These are phyloP conservation scores for Mimas tiliae DNA, from an alignment of 2,888 invertebrate genomes.

Conservation along the genomic window DNA sequence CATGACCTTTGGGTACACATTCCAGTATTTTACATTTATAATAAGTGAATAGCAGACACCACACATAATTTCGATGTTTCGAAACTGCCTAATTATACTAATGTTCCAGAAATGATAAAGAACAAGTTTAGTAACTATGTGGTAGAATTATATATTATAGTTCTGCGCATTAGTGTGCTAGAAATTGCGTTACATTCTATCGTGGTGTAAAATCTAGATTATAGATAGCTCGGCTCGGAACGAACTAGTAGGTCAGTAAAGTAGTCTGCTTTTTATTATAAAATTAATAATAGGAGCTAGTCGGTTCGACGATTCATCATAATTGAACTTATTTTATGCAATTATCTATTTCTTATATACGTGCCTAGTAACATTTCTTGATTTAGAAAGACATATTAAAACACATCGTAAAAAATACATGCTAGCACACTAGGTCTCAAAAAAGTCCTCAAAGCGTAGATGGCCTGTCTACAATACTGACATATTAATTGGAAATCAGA, in stretches of 20 bases:
- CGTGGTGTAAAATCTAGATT: conserved; percentile 7
- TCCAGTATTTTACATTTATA: not conserved
- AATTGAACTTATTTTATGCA: not conserved
- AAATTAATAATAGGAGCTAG: not conserved
- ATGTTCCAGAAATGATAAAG: not conserved
- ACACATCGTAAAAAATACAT: not conserved
- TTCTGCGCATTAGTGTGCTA: not conserved
- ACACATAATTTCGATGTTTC: not conserved
- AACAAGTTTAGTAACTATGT: not conserved
- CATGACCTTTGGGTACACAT: too few relatives aligned
- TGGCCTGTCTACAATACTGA: too few relatives aligned
- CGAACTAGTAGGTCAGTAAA: conserved; percentile 15
- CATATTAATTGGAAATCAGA: too few relatives aligned
- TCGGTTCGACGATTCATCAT: not conserved
- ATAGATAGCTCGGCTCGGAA: not conserved
- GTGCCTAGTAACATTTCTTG: not conserved
- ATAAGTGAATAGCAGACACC: not conserved
- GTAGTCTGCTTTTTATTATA: conserved; percentile 1
- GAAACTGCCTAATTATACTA: not conserved
- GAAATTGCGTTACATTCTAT: conserved; percentile 1
- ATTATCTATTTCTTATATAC: not conserved
- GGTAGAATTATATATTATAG: not conserved
- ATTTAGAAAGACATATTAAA: not conserved
- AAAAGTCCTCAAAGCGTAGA: too few relatives aligned
- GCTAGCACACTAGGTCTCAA: too few relatives aligned